These are phyloP conservation scores for Cantharis flavilabris DNA, from an alignment of 2,888 invertebrate genomes.

Conservation along the genomic window DNA sequence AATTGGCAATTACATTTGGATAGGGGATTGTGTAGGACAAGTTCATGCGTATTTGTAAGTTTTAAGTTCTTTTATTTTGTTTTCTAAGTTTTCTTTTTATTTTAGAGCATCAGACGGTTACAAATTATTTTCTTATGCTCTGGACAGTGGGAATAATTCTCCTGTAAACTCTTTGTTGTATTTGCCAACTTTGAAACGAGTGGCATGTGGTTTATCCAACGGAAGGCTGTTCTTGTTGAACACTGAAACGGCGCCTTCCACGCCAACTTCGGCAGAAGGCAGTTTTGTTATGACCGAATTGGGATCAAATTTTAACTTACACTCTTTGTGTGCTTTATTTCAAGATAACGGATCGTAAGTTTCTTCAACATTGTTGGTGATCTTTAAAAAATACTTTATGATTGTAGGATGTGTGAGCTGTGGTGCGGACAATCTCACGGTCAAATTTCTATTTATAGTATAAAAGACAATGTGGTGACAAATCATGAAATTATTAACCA, in stretches of 20 bases:
- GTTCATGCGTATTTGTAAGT: slow-evolving; percentile 80
- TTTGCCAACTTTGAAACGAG: slow-evolving; percentile 68
- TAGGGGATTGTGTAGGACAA: slow-evolving; percentile 86
- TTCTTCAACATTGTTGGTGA: background rate
- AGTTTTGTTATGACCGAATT: slow-evolving; percentile 79
- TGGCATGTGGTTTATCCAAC: slow-evolving; percentile 81
- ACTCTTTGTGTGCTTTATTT: slow-evolving; percentile 68
- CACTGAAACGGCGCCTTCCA: slow-evolving; percentile 62
- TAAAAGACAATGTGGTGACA: slow-evolving; percentile 72
- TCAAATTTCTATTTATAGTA: slow-evolving; percentile 75
- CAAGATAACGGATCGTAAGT: slow-evolving; percentile 51
- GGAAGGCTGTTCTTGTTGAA: slow-evolving; percentile 78
- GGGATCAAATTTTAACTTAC: slow-evolving; percentile 70
- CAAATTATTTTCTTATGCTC: slow-evolving; percentile 65
- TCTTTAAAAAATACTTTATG: background rate
- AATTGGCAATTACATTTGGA: slow-evolving; percentile 81
- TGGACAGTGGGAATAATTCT: slow-evolving; percentile 70
- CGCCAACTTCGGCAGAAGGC: slow-evolving; percentile 70
- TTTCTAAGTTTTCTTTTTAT: background rate
- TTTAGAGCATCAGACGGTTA: slow-evolving; percentile 61
- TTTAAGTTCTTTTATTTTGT: slow-evolving; percentile 10
- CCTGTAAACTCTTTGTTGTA: slow-evolving; percentile 71
- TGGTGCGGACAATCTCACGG: slow-evolving; percentile 90
- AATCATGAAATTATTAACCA: slow-evolving; percentile 73
- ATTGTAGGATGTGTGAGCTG: slow-evolving; percentile 66